Base-by-base conservation (phyloP, 2,888 invertebrate species). In the Anthophora plumipes region DNA sequence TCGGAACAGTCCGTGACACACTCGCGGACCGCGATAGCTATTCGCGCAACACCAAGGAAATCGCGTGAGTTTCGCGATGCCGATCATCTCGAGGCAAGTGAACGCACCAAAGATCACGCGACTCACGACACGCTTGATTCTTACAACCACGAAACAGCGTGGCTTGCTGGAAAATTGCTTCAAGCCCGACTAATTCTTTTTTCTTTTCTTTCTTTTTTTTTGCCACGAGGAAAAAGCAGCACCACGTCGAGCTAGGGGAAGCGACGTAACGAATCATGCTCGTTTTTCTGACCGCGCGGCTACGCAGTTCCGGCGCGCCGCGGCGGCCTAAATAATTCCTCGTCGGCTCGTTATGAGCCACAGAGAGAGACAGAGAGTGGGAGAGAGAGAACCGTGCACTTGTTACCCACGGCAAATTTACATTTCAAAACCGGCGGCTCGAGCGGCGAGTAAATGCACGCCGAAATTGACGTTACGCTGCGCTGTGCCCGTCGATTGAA, bases 51-150 rank as follows among this genome's bases (percentile, higher is more conserved):
- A 12, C 55, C 41, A 60, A 55, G 41, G 60, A 41, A 57, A 52
- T 86, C 81, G 87, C 86, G 86, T 86, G 86, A 79, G 78, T 48
- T 68, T 75, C 37, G 77, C 72, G 85, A 86, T 83, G 69, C 46
- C 70, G 60, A 86, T 85, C 85, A 71, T 37, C 37, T 20, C 37
- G 63, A 60, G 55, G 61, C 69, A 60, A 50, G 60, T 39, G 57
- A 78, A 84, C 86, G 79, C 86, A 73, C 77, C 71, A 69, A 55
- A 63, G 72, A 86, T 83, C 78, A 31, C 73, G 78, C 78, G 78
- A 86, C 82, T 61, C 54, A 14, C 54, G 46, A 31, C 31, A 52
- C 46, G 57, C 14, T 48, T 7, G 31, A 37, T 52, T 50, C 25
- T 52, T 20, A 41, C n/a, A 17, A 43, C 39, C n/a, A 12, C 20